Evolutionary conservation across 2,797 vertebrate species (phyloP), one percentile per base, ranked within the genome.

Genomic region (Chelon labrosus): DNA sequence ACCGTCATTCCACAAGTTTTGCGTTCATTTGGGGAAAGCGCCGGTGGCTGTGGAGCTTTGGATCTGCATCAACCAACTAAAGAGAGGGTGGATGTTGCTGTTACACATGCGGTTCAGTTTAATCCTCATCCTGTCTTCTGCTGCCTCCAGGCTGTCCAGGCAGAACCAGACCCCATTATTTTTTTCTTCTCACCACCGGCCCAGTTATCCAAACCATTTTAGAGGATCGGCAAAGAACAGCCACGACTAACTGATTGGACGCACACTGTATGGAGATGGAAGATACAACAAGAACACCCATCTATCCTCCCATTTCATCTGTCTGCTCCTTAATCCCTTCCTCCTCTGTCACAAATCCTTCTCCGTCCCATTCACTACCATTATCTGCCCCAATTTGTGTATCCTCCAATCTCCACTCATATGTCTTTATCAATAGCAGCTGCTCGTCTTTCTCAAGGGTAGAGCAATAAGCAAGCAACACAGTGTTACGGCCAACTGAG

Each of bases 361-460:
- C 56, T 38, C 14, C 1, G 11, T 73, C 59, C 50, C 63, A 55
- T 68, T 66, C 57, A 39, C 63, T 65, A 68, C 50, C n/a, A 67
- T 65, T 42, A 72, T 13, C 49, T 2, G 16, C 39, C 47, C 1
- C 51, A 17, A 2, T 56, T 65, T 80, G 42, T 55, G 19, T 55
- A 50, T 27, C 12, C 39, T 61, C 50, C 67, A 57, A 61, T 70
- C 77, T 65, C 69, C 39, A 46, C 56, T 74, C 65, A 53, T 84
- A 57, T 39, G 51, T 88, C 84, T 87, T 76, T 35, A 82, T 86
- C 72, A 76, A 74, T 60, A 76, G 71, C 85, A 86, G 82, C 73
- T 82, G 79, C 77, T 80, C 27, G 68, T 85, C 66, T 85, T 86
- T 74, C 83, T 83, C 56, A 13, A 39, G 65, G 80, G 68, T 19